Evolutionary conservation across 2,888 invertebrate species (phyloP).

Genomic region (Mongoloraphidia duomilia): DNA sequence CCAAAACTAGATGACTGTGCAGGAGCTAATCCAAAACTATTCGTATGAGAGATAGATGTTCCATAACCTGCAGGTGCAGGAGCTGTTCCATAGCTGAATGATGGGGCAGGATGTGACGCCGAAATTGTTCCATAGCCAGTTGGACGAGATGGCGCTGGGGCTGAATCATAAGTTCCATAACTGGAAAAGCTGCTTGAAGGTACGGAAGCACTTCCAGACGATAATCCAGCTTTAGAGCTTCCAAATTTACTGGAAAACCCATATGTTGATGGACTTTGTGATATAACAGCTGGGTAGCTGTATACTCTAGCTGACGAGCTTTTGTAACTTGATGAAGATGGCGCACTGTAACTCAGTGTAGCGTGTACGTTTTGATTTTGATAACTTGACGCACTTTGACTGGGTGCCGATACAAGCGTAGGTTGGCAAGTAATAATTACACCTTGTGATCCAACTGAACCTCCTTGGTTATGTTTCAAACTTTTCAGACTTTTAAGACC

Average conservation of each 20-base stretch:
- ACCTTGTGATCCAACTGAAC: neutral
- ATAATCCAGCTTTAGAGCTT: no score
- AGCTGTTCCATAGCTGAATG: no score
- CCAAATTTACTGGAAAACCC: no score
- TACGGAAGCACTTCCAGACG: no score
- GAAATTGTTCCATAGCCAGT: neutral
- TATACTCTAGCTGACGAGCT: conserved; percentile 1
- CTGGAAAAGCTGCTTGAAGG: no score
- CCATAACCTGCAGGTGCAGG: neutral
- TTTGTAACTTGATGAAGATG: conserved; percentile 1
- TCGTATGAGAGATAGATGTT: neutral
- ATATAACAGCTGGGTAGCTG: conserved; percentile 1
- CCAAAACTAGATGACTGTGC: neutral
- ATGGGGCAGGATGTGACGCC: no score
- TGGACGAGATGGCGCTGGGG: neutral
- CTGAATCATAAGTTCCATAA: neutral
- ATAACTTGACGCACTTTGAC: neutral
- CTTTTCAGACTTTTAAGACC: neutral
- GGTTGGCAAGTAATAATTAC: conserved; percentile 2
- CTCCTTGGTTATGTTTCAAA: neutral
- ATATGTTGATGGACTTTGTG: no score
- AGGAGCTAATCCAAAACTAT: neutral
- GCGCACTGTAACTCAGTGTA: conserved; percentile 7
- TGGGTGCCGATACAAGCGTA: neutral
- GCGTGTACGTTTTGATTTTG: conserved; percentile 1